Evolutionary conservation across 1,140 invertebrate species (phyloP), one percentile per base, ranked within the genome.

Genomic region (Calycopis cecrops): DNA sequence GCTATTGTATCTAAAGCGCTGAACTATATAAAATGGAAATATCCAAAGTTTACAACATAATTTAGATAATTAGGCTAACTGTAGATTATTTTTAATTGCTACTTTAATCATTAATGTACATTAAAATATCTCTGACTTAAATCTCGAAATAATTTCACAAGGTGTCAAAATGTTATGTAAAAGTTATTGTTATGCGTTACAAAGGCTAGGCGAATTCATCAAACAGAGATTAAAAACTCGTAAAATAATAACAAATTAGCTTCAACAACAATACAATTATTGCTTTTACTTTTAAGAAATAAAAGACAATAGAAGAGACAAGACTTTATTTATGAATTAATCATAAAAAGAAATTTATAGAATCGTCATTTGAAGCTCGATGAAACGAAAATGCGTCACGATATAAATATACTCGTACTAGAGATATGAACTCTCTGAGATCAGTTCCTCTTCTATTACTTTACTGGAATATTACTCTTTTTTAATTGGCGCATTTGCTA

Each of bases 31-130:
- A 28, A 44, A 44, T 44, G 16, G 40, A 44, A 44, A 44, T 44
- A 28, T 12, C 40, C 40, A 44, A 44, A 44, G 16, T 44, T 44
- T 44, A 44, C 40, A 44, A 44, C 40, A 17, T 44, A 44, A 44
- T 44, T 16, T 44, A 44, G 40, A 44, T 44, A 44, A 44, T 44
- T 44, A 44, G 14, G 14, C 40, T 44, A 44, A 44, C 40, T 44
- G 40, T 44, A 44, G 14, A 18, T 44, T 44, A 44, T 44, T 44
- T 42, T 44, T 44, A 44, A 44, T 44, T 44, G 40, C 40, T 44
- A 44, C 17, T 44, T 16, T 44, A 44, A 44, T 44, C 40, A 9
- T 16, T 44, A 16, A 44, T 17, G 14, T 16, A 16, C 38, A 44
- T 44, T 14, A 40, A 17, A 14, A 16, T 12, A 44, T 44, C 40